These are phyloP conservation scores for Spongia lamella DNA, from an alignment of 37 sponge, comb jelly and placozoan genomes.

Conservation along the genomic window DNA sequence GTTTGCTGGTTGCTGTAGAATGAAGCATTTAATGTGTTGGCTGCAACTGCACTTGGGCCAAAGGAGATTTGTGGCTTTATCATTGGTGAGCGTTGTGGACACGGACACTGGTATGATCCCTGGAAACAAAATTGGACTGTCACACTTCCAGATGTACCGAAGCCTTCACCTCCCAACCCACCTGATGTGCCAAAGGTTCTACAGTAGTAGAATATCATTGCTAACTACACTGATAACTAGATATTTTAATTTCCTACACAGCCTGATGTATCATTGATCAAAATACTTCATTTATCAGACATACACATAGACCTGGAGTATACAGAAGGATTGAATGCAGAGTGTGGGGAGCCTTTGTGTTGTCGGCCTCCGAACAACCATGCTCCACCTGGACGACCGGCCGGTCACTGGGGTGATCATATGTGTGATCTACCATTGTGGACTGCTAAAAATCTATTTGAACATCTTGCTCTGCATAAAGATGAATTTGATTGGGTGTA, in stretches of 20 bases:
- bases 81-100: slow-evolving; percentile 70
- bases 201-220: no score
- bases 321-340: slow-evolving; percentile 69
- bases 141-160: slow-evolving; percentile 48
- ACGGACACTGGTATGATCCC: slow-evolving; percentile 67
- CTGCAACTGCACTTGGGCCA: background rate
- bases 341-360: slow-evolving; percentile 94
- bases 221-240: no score
- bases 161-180: slow-evolving; percentile 70
- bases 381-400: slow-evolving; percentile 25
- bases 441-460: slow-evolving; percentile 70
- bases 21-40: no score
- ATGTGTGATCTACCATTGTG: slow-evolving; percentile 78
- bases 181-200: slow-evolving; percentile 67
- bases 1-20: no score
- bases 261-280: slow-evolving; percentile 56
- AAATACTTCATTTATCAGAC: slow-evolving; percentile 81
- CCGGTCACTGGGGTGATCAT: slow-evolving; percentile 92
- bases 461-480: slow-evolving; percentile 52
- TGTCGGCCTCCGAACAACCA: slow-evolving; percentile 73
- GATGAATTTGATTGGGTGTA: slow-evolving; percentile 86
- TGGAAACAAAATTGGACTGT: slow-evolving; percentile 79
- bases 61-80: slow-evolving; percentile 63
- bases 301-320: slow-evolving; percentile 84
- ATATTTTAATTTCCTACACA: slow-evolving; percentile 4